A percentile compares a stretch with the other conserved stretches of the same genome.
Evolutionary conservation across 2,888 invertebrate species (phyloP).

Genomic region (Blomia tropicalis): DNA sequence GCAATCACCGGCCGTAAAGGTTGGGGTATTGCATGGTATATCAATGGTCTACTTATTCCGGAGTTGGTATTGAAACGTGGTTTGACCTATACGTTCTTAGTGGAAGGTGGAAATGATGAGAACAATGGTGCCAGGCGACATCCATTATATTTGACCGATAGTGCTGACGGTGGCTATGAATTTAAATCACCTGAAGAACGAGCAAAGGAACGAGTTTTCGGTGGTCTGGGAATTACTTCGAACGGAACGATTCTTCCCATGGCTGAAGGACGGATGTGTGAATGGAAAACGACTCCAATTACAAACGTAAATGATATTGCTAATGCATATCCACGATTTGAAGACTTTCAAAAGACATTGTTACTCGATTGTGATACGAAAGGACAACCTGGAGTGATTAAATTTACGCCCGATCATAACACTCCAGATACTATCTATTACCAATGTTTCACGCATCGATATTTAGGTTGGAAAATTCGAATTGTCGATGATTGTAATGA

Average conservation of each 20-base stretch:
- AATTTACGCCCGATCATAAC: constrained; percentile 67
- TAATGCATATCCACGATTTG: constrained; percentile 42
- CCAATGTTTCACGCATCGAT: constrained; percentile 74
- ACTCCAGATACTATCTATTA: constrained; percentile 85
- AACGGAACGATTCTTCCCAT: constrained; percentile 53
- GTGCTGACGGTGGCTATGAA: constrained; percentile 72
- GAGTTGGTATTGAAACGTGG: constrained; percentile 74
- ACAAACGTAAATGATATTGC: constrained; percentile 8
- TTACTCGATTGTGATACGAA: constrained; percentile 67
- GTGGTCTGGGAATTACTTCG: constrained; percentile 55
- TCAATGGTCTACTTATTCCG: constrained; percentile 74
- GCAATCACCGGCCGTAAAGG: constrained; percentile 72
- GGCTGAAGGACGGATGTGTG: constrained; percentile 64
- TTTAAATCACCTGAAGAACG: constrained; percentile 65
- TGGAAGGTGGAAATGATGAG: constrained; percentile 68
- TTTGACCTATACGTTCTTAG: constrained; percentile 50
- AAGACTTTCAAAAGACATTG: constrained; percentile 69
- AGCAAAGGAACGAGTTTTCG: constrained; percentile 62
- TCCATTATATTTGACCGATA: constrained; percentile 76
- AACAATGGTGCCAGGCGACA: constrained; percentile 66
- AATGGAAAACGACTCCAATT: constrained; percentile 44
- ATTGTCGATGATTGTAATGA: constrained; percentile 48
- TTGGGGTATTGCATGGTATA: constrained; percentile 84
- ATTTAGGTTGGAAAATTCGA: constrained; percentile 81
- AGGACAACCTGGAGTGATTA: constrained; percentile 48